phyloP scores from a whole-genome alignment of 2,113 vertebrate species.

The Cyanoliseus patagonus region DNA sequence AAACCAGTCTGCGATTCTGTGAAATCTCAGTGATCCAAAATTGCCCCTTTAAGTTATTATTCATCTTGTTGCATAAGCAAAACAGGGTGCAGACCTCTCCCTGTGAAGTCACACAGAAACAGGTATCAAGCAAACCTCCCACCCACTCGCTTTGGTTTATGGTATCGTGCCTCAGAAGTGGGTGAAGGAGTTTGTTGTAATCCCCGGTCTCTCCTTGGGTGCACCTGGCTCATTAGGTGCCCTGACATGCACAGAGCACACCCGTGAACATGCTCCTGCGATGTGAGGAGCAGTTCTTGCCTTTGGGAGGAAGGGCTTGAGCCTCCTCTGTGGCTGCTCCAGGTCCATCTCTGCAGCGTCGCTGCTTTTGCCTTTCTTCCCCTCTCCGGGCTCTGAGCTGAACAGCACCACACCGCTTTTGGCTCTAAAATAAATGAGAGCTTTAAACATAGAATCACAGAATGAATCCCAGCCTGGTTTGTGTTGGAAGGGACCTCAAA shows the following conservation, averaged over 20 bases:
- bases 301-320: not conserved
- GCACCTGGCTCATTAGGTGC: slow-evolving; percentile 14
- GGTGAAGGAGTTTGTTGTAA: not conserved
- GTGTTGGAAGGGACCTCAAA: not conserved
- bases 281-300: not conserved
- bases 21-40: not conserved
- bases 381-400: not conserved
- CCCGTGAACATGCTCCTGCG: not conserved
- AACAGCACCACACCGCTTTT: not conserved
- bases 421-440: not conserved
- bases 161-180: not conserved
- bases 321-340: not conserved
- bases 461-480: not conserved
- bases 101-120: not conserved
- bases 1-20: not conserved
- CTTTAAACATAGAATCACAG: not conserved
- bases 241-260: not conserved
- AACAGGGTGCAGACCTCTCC: not conserved
- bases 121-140: not conserved
- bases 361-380: not conserved
- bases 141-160: not conserved
- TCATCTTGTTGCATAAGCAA: not conserved
- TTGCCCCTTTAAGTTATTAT: not conserved
- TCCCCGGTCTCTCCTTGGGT: not conserved
- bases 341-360: not conserved